These are phyloP conservation scores for Mohoua ochrocephala DNA, from an alignment of 2,113 vertebrate genomes.

Conservation along the genomic window DNA sequence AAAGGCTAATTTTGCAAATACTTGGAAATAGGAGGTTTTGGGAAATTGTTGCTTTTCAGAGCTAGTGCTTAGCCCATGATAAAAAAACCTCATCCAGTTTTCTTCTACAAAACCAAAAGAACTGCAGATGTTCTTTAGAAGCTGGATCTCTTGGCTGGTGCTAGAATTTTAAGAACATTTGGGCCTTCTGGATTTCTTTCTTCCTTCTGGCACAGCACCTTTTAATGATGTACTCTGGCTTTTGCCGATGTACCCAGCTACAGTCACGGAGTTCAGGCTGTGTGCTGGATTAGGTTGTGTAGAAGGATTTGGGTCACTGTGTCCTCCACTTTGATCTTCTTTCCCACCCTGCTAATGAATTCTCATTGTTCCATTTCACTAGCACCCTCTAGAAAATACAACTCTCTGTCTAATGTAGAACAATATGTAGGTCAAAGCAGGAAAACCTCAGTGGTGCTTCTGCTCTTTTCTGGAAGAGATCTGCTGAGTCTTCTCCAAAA, in stretches of 20 bases:
- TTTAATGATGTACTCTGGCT: not conserved
- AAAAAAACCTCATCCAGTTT: not conserved
- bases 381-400: not conserved
- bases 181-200: not conserved
- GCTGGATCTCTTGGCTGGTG: not conserved
- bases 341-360: not conserved
- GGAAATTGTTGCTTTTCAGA: not conserved
- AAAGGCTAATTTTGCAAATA: not conserved
- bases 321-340: constrained; percentile 54
- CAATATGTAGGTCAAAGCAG: not conserved
- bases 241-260: not conserved
- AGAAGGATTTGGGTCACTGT: constrained; percentile 46
- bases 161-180: not conserved
- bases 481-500: not conserved
- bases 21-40: not conserved
- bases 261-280: not conserved
- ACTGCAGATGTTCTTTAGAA: not conserved
- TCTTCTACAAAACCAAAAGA: not conserved
- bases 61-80: not conserved
- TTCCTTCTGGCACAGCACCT: not conserved
- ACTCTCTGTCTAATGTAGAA: not conserved
- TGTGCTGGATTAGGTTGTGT: constrained; percentile 12
- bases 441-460: not conserved
- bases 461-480: not conserved
- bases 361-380: not conserved